Evolutionary conservation across 2,113 vertebrate genomes (phyloP), one percentile per base, ranked within the genome.

Genomic region (Pluvialis apricaria): DNA sequence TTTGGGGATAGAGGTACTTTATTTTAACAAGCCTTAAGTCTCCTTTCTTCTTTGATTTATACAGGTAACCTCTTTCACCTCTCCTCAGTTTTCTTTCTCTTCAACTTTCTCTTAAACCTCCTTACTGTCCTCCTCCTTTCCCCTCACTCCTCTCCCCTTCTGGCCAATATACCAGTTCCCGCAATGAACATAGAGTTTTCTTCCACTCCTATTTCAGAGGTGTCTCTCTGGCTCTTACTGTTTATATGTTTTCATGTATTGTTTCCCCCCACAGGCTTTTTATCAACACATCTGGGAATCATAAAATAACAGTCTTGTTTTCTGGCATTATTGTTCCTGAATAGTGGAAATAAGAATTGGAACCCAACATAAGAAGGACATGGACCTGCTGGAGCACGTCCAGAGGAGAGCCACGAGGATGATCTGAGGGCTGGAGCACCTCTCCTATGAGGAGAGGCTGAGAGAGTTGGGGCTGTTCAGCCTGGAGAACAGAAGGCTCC

Each of bases 31-130:
- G 45, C 11, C 42, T 70, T 20, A 75, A 66, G 15, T 47, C 66
- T 92, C 61, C 62, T 92, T 94, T 72, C n/a, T 91, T 80, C 70
- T 94, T 80, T 70, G 31, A 77, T 88, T 92, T 91, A 62, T 36
- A 57, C 21, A 54, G 29, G 20, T 36, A 73, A 40, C 29, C 13
- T 89, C 38, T 82, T 87, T 69, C 58, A 90, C 24, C 15, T 66
- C 60, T 9, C 29, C 49, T 85, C 32, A 18, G 58, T 54, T 76
- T 80, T 77, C 16, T 36, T 60, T 54, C 20, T 45, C 38, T 93
- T 65, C 40, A 82, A 11, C 4, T 49, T 32, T 62, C 57, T 91
- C 45, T 77, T 70, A 68, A 85, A 21, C 11, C 14, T 85, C 38
- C 25, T 86, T 49, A 45, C 10, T 64, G 12, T 57, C 21, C 15